Evolutionary conservation across 2,797 vertebrate species (phyloP), one percentile per base, ranked within the genome.

Genomic region (Brotogeris chrysoptera): DNA sequence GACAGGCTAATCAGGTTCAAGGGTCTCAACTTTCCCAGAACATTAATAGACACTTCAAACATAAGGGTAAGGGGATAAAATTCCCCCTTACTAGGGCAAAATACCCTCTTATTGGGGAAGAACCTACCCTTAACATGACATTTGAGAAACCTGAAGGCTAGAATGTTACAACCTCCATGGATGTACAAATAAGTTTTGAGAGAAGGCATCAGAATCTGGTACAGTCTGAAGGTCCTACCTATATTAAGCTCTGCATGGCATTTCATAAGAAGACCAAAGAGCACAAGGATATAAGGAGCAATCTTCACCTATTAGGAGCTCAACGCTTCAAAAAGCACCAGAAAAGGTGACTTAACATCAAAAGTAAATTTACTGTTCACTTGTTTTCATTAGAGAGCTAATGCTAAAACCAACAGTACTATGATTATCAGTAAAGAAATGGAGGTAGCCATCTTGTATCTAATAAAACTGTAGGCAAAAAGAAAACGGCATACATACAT

Each of bases 401-500:
- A 90, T 23, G 28, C 23, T 47, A 63, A 76, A 6, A 71, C 70
- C 13, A 80, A 41, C 39, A 70, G 18, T 7, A 85, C 9, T 8
- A 34, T 0, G 5, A 80, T 32, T n/a, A 46, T 59, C n/a, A 72
- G 41, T 74, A 39, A 41, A 65, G 11, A 78, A 72, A 76, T 3
- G 2, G 60, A 76, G 46, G 49, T 32, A 87, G 30, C 13, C 16
- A 52, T 20, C 36, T 84, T 0, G 0, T 30, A 47, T 24, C 27
- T 39, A 77, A 69, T 47, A 61, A 86, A 83, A 85, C 47, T 18
- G n/a, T 1, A 87, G 5, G 11, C 19, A 81, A 60, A 90, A 88
- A 57, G 19, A 71, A 80, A 73, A 88, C 0, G 0, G 14, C 0
- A 1, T 21, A 30, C 8, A 77, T 25, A 13, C 8, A 71, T 15